Percentiles rank a stretch among this genome's conserved stretches.
phyloP scores from a whole-genome alignment of 2,113 vertebrate species.

The Panthera uncia region DNA sequence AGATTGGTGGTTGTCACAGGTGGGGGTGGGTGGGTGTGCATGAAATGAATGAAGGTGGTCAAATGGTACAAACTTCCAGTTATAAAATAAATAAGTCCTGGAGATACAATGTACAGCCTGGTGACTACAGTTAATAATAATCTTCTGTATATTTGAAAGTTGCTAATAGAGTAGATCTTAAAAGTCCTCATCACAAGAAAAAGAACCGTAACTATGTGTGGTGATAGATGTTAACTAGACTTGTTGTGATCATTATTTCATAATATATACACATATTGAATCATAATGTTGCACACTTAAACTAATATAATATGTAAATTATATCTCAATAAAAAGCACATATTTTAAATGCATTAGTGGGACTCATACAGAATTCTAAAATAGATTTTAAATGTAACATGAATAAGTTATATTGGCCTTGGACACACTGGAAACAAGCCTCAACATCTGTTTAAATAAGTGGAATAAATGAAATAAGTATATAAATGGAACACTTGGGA shows the following conservation, averaged over 20 bases:
- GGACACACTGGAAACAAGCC: not conserved
- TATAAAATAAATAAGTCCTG: not conserved
- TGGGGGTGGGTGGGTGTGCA: no score
- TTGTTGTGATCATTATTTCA: not conserved
- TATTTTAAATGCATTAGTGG: not conserved
- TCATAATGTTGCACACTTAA: not conserved
- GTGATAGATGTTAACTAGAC: not conserved
- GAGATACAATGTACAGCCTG: not conserved
- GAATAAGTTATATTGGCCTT: not conserved
- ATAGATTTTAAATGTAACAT: slow-evolving; percentile 8
- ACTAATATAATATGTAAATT: not conserved
- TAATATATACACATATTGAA: not conserved
- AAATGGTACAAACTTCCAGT: not conserved
- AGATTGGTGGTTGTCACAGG: not conserved
- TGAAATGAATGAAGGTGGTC: not conserved
- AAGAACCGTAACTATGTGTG: not conserved
- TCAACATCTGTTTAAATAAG: not conserved
- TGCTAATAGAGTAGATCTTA: not conserved
- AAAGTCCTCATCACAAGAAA: not conserved
- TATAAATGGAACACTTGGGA: not conserved
- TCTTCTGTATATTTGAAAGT: not conserved
- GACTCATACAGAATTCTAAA: not conserved
- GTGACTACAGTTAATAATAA: not conserved
- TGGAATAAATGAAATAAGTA: not conserved
- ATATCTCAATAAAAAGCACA: not conserved